Conservation (phyloP, 2,113 vertebrate genomes). For the Saguinus midas region DNA sequence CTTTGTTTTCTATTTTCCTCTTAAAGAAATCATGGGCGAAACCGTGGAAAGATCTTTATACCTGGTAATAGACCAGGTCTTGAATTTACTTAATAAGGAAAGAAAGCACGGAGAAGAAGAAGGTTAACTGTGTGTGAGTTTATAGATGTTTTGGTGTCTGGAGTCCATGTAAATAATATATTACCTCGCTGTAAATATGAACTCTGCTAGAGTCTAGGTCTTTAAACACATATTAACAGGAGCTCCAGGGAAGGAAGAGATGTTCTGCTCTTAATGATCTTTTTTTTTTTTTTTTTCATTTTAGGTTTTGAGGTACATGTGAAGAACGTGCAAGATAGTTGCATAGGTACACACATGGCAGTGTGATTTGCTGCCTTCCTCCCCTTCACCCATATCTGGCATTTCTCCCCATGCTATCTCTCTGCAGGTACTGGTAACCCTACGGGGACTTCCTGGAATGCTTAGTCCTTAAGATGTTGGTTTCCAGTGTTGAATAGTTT, state of each 20-base stretch:
- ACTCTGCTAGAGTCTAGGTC: slow-evolving; percentile 72
- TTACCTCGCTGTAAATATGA: slow-evolving; percentile 81
- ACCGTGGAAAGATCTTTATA: neutral
- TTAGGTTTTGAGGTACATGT: no score
- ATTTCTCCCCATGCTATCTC: no score
- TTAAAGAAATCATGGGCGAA: neutral
- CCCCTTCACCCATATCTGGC: no score
- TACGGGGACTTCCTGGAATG: slow-evolving; percentile 64
- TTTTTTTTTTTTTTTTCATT: neutral
- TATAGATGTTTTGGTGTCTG: slow-evolving; percentile 63
- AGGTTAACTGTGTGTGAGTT: slow-evolving; percentile 67
- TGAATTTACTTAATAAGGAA: slow-evolving; percentile 48
- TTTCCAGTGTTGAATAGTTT: neutral
- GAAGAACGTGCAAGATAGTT: no score
- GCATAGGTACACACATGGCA: no score
- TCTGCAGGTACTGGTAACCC: slow-evolving; percentile 58
- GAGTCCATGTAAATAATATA: slow-evolving; percentile 72
- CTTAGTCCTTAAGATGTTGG: neutral
- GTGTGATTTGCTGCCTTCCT: no score
- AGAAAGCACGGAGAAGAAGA: slow-evolving; percentile 41
- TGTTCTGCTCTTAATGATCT: slow-evolving; percentile 73
- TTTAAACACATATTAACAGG: slow-evolving; percentile 79
- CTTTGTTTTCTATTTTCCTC: slow-evolving; percentile 35
- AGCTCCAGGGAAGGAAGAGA: slow-evolving; percentile 67
- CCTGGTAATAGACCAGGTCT: slow-evolving; percentile 44